Conservation (phyloP, 2,888 invertebrate genomes). For the Chymomyza procnemis region DNA sequence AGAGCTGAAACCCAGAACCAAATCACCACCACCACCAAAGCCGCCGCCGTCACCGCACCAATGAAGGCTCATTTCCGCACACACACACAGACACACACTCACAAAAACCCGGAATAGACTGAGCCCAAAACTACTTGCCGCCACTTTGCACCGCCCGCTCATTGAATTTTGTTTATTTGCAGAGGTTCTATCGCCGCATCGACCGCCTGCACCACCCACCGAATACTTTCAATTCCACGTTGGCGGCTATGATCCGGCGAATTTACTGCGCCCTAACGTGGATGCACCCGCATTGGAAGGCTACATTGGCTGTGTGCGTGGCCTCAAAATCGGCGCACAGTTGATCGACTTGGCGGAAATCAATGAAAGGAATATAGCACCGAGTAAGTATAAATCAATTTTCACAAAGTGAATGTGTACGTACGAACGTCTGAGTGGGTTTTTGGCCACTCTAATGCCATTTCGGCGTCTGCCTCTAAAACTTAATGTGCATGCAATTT, state of each 20-base stretch:
- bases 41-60: slow-evolving; percentile 45
- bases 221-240: slow-evolving; percentile 93
- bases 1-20: slow-evolving; percentile 29
- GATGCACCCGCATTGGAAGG: slow-evolving; percentile 82
- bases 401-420: slow-evolving; percentile 32
- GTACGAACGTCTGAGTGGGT: not conserved
- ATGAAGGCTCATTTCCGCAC: slow-evolving; percentile 60
- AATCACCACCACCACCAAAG: slow-evolving; percentile 31
- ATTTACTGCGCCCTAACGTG: slow-evolving; percentile 82
- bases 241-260: slow-evolving; percentile 90
- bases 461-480: slow-evolving; percentile 33
- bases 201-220: slow-evolving; percentile 92
- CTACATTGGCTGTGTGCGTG: slow-evolving; percentile 92
- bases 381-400: slow-evolving; percentile 80
- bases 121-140: slow-evolving; percentile 8
- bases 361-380: slow-evolving; percentile 84
- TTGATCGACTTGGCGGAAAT: slow-evolving; percentile 88
- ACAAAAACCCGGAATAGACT: not conserved
- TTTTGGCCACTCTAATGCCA: slow-evolving; percentile 27
- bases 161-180: slow-evolving; percentile 65
- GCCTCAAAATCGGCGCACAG: slow-evolving; percentile 89
- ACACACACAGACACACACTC: slow-evolving; percentile 24
- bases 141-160: slow-evolving; percentile 23
- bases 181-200: slow-evolving; percentile 92
- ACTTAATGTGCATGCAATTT: slow-evolving; percentile 71